These are phyloP conservation scores for Hirtodrosophila cameraria DNA, from an alignment of 2,888 invertebrate genomes.

Conservation along the genomic window DNA sequence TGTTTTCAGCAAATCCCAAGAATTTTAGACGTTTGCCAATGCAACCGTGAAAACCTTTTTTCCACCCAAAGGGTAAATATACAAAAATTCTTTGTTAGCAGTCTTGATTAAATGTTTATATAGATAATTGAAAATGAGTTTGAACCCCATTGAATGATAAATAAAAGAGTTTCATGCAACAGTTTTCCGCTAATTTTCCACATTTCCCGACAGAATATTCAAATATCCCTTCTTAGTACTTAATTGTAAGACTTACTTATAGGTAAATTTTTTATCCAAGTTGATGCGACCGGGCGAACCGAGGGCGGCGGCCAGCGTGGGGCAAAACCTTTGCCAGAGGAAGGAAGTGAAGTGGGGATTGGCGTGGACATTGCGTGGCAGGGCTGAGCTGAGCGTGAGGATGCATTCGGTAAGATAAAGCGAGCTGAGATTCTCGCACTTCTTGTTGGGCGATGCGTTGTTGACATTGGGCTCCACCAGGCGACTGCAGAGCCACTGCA, in stretches of 20 bases:
- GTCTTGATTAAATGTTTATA: too few relatives aligned
- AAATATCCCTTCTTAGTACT: too few relatives aligned
- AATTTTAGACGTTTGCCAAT: too few relatives aligned
- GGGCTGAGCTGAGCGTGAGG: slow-evolving; percentile 91
- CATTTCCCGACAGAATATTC: too few relatives aligned
- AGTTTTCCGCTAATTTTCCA: too few relatives aligned
- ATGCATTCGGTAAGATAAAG: slow-evolving; percentile 94
- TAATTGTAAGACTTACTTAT: slow-evolving; percentile 85
- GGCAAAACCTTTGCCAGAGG: slow-evolving; percentile 96
- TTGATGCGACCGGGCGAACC: slow-evolving; percentile 90
- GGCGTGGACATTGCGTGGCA: slow-evolving; percentile 92
- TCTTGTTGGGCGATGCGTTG: slow-evolving; percentile 82
- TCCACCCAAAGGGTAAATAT: too few relatives aligned
- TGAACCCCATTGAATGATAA: too few relatives aligned
- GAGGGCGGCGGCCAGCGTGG: slow-evolving; percentile 93
- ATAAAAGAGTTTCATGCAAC: too few relatives aligned
- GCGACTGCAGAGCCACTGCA: slow-evolving; percentile 94
- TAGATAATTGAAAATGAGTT: too few relatives aligned
- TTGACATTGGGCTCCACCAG: slow-evolving; percentile 90
- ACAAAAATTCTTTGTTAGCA: too few relatives aligned
- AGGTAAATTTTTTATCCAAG: slow-evolving; percentile 91
- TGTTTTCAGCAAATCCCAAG: too few relatives aligned
- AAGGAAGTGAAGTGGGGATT: slow-evolving; percentile 95
- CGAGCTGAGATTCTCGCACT: slow-evolving; percentile 83
- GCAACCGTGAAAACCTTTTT: too few relatives aligned